phyloP scores from a whole-genome alignment of 2,113 vertebrate species.

The Phalacrocorax pelagicus region DNA sequence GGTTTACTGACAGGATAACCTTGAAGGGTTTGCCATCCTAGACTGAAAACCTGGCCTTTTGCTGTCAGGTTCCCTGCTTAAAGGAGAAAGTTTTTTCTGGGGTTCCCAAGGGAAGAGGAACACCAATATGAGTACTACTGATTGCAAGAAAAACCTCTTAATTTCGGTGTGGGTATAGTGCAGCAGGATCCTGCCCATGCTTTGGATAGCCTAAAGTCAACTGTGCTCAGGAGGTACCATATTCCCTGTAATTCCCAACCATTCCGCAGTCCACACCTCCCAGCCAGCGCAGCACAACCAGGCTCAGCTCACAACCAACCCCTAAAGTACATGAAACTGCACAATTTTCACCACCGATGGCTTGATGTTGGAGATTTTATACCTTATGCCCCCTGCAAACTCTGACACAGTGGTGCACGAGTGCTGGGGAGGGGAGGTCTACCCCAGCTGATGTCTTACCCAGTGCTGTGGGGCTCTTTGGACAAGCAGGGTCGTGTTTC shows the following conservation, averaged over 20 bases:
- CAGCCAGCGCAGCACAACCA: fast-evolving
- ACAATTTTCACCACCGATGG: neutral
- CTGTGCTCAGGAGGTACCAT: fast-evolving
- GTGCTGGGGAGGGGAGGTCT: neutral
- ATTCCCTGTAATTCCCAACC: neutral
- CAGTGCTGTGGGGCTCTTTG: fast-evolving
- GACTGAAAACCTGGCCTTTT: neutral
- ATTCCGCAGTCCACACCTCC: neutral
- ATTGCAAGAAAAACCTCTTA: neutral
- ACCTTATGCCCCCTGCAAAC: neutral
- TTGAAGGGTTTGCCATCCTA: neutral
- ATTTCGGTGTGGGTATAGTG: neutral
- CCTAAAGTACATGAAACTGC: neutral
- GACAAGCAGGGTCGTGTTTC: neutral
- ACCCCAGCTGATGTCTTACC: neutral
- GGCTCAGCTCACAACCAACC: neutral
- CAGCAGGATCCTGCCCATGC: neutral
- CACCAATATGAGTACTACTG: too few species aligned
- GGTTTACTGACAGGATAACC: neutral
- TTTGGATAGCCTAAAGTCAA: neutral
- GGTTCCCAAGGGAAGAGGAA: neutral
- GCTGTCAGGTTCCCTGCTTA: neutral
- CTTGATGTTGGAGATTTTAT: neutral
- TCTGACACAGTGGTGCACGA: neutral
- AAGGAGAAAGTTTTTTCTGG: neutral